Conservation (phyloP, 2,797 vertebrate genomes). For the Diplodus puntazzo region DNA sequence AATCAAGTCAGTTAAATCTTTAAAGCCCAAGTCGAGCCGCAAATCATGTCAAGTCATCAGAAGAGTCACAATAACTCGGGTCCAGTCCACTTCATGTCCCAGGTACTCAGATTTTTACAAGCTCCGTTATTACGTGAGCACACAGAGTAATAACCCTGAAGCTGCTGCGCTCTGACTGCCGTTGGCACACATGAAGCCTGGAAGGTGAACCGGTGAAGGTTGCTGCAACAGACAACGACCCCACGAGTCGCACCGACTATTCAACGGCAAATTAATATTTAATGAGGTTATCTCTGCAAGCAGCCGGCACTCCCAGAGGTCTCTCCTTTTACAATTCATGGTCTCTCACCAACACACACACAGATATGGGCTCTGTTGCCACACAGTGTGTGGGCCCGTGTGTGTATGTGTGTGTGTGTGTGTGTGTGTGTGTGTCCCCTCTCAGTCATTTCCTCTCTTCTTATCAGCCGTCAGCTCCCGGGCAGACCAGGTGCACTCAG, state of each 20-base stretch:
- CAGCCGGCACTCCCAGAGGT: not conserved
- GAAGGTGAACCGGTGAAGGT: not conserved
- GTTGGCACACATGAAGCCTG: not conserved
- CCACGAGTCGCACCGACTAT: slow-evolving; percentile 1
- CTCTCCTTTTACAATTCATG: slow-evolving; percentile 2
- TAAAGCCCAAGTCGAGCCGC: no score
- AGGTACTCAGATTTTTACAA: no score
- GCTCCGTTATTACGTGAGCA: not conserved
- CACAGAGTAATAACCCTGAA: not conserved
- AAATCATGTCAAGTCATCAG: no score
- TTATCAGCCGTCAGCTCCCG: slow-evolving; percentile 59
- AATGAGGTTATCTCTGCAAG: slow-evolving; percentile 52
- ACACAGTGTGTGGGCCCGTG: not conserved
- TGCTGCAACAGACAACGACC: slow-evolving; percentile 2
- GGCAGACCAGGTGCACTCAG: slow-evolving; percentile 21
- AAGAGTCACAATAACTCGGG: no score
- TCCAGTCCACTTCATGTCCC: no score
- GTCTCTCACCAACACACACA: not conserved
- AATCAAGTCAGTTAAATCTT: no score
- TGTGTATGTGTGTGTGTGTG: not conserved
- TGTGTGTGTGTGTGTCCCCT: not conserved
- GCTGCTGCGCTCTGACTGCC: not conserved
- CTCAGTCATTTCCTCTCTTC: slow-evolving; percentile 28
- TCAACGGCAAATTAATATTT: slow-evolving; percentile 49
- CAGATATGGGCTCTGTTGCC: not conserved